phyloP scores from a whole-genome alignment of 2,113 vertebrate species.

The Alligator sinensis region DNA sequence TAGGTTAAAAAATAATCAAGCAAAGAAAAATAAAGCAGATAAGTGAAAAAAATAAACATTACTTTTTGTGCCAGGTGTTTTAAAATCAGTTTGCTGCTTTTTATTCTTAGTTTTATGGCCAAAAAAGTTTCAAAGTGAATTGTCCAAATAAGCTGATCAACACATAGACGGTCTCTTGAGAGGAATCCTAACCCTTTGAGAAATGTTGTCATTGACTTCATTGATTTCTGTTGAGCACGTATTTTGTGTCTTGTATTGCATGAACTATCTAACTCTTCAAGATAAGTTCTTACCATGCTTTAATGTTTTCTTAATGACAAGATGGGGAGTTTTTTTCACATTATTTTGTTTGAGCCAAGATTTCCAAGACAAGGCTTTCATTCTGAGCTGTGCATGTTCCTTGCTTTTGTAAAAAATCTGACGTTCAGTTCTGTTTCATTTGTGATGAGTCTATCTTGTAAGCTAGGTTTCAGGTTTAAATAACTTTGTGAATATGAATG shows the following conservation, averaged over 20 bases:
- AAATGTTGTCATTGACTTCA: too few species aligned
- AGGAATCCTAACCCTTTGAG: background rate
- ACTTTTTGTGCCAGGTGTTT: background rate
- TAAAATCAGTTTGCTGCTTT: background rate
- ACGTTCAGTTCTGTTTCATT: background rate
- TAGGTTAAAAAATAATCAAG: too few species aligned
- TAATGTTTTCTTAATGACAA: background rate
- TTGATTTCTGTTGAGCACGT: too few species aligned
- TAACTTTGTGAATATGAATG: background rate
- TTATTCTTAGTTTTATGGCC: background rate
- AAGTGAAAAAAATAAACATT: background rate
- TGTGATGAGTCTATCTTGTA: too few species aligned
- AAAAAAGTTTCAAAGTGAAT: accelerated
- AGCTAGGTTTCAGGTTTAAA: too few species aligned
- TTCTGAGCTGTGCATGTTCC: background rate
- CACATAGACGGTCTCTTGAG: background rate
- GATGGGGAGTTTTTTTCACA: background rate
- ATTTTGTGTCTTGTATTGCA: too few species aligned
- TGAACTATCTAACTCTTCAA: background rate
- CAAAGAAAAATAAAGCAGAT: background rate
- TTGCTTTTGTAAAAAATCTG: background rate
- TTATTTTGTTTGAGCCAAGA: background rate
- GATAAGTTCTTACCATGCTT: background rate
- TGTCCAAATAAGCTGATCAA: background rate
- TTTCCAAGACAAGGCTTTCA: accelerated